phyloP scores from a whole-genome alignment of 2,113 vertebrate species.

The Isichthys henryi region DNA sequence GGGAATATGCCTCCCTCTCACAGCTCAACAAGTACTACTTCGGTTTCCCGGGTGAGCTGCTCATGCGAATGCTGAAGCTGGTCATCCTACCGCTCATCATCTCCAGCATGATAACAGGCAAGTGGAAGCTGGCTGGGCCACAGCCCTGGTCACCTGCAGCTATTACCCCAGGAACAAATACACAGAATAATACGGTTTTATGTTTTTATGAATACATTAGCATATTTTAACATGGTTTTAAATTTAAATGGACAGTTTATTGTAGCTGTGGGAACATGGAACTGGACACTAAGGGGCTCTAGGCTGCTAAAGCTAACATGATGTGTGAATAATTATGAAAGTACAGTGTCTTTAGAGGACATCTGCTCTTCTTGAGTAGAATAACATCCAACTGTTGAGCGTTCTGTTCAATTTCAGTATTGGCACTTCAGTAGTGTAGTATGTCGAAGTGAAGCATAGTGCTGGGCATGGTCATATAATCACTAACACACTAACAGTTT shows the following conservation, averaged over 20 bases:
- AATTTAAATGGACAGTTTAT: background rate
- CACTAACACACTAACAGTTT: background rate
- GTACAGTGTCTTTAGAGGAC: background rate
- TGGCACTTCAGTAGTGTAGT: background rate
- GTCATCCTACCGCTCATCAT: constrained; percentile 91
- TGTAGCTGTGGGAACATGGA: background rate
- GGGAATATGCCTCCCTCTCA: constrained; percentile 76
- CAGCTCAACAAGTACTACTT: constrained; percentile 86
- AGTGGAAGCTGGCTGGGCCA: background rate
- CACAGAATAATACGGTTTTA: background rate
- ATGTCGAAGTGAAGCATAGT: background rate
- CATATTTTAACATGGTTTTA: background rate
- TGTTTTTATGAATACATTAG: background rate
- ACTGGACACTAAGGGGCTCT: background rate
- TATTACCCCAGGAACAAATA: background rate
- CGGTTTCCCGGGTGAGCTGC: constrained; percentile 87
- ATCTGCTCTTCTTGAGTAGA: background rate
- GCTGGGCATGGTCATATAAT: background rate
- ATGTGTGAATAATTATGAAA: background rate
- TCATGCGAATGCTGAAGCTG: constrained; percentile 97
- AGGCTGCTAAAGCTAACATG: background rate
- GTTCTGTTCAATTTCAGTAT: background rate
- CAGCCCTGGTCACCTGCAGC: background rate
- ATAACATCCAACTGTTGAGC: background rate
- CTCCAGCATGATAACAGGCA: constrained; percentile 98